Evolutionary conservation across 2,888 invertebrate genomes (phyloP), one percentile per base, ranked within the genome.

Genomic region (Euzophera pinguis): DNA sequence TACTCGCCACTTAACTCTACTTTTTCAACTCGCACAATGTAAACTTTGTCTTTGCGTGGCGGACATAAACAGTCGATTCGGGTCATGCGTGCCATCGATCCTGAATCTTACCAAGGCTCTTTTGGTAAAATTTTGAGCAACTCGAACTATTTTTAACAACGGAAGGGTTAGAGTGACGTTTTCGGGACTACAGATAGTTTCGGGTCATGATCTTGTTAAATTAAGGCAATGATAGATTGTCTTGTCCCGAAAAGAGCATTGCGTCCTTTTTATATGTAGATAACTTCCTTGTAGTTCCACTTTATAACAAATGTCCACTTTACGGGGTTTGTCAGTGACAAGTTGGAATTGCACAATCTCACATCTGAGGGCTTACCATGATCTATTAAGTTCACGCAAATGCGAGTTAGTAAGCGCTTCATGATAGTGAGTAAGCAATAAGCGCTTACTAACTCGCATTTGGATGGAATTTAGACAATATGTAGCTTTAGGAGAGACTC

Each of bases 51-150:
- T 52, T 55, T 51, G 57, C 59, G 57, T 56, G 53, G 56, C 37
- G 37, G 52, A 53, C 57, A 57, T 57, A 60, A 60, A 60, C 60
- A 60, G 53, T 54, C 54, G 52, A 60, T 60, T 57, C 56, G 49
- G 60, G 60, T 60, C 60, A 60, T 52, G 60, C 57, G 57, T 60
- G 57, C 53, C 16, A 60, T 60, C 57, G 60, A 57, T 60, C 56
- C 42, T 34, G 35, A 39, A 32, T 45, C 42, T 53, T 47, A 48
- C 51, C 42, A 37, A 41, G 32, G 53, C 35, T 50, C 32, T 43
- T 52, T 50, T 47, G 45, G 45, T 45, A 34, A 45, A 45, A 45
- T 27, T 45, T 45, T 45, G 45, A 45, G 45, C 14, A 32, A 45
- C 45, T 45, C 17, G 29, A 32, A 16, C 45, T 32, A 45, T 45